phyloP scores from a whole-genome alignment of 35 echinoderm and acorn worm genomes.

The Lytechinus variegatus region DNA sequence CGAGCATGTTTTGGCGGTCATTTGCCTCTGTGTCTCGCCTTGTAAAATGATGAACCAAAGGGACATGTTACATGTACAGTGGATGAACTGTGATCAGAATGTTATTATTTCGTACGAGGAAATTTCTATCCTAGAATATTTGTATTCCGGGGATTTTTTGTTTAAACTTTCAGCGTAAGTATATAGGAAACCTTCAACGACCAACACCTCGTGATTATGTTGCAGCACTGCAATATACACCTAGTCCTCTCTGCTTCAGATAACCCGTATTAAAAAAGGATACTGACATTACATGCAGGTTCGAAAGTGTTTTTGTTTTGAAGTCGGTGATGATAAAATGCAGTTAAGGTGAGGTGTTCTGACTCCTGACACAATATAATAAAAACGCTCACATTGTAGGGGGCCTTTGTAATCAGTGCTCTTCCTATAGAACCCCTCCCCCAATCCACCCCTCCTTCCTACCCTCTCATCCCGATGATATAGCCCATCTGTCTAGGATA shows the following conservation, averaged over 20 bases:
- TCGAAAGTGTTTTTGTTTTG: too few relatives aligned
- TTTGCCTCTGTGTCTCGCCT: not conserved
- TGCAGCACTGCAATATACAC: too few relatives aligned
- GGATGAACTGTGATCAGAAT: not conserved
- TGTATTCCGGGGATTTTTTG: too few relatives aligned
- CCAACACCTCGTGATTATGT: too few relatives aligned
- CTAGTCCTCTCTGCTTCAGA: too few relatives aligned
- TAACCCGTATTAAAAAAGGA: too few relatives aligned
- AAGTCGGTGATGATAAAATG: too few relatives aligned
- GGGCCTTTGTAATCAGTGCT: not conserved
- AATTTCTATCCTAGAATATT: too few relatives aligned
- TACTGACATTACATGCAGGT: too few relatives aligned
- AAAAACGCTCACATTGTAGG: not conserved
- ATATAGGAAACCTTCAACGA: too few relatives aligned
- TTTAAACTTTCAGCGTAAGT: too few relatives aligned
- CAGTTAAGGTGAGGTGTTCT: too few relatives aligned
- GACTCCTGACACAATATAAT: not conserved
- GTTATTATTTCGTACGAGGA: not conserved
- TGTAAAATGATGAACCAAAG: not conserved
- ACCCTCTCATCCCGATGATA: not conserved
- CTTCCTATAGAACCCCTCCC: not conserved
- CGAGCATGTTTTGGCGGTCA: not conserved
- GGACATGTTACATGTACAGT: not conserved
- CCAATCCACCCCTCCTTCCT: not conserved
- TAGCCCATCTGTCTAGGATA: not conserved